Conservation (phyloP, 2,888 invertebrate species). For the Blastobasis adustella region DNA sequence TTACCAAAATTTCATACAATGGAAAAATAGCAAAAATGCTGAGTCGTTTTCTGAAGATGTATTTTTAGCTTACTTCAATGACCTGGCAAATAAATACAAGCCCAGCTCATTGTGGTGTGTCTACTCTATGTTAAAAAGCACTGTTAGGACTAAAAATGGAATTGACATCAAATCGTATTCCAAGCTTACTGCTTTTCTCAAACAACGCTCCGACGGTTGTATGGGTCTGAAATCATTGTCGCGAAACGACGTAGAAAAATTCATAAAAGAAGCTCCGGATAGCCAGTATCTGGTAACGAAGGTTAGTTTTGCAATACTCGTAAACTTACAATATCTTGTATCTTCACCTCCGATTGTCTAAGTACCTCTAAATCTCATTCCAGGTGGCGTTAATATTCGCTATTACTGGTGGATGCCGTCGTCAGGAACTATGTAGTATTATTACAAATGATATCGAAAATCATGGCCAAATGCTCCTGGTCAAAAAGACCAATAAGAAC, state of each 20-base stretch:
- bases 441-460: constrained; percentile 10
- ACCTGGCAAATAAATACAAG: constrained; percentile 8
- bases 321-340: background rate
- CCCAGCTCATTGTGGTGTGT: constrained; percentile 11
- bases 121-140: constrained; percentile 17
- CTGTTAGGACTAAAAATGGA: constrained; percentile 9
- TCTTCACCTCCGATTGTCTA: background rate
- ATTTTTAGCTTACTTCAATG: constrained; percentile 14
- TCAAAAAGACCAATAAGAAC: constrained; percentile 10
- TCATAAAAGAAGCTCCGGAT: constrained; percentile 16
- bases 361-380: constrained; percentile 3
- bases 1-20: constrained; percentile 7
- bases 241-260: constrained; percentile 10
- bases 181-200: constrained; percentile 11
- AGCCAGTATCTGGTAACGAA: constrained; percentile 10
- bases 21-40: constrained; percentile 7
- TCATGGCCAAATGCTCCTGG: constrained; percentile 10
- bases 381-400: constrained; percentile 15
- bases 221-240: constrained; percentile 13
- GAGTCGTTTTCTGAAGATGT: constrained; percentile 12
- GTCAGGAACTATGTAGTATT: constrained; percentile 4
- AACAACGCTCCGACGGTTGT: constrained; percentile 9
- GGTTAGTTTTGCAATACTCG: constrained; percentile 2
- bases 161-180: constrained; percentile 11
- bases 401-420: constrained; percentile 12